Base-by-base conservation (phyloP, 1,140 invertebrate genomes). In the Drosophila tropicalis region DNA sequence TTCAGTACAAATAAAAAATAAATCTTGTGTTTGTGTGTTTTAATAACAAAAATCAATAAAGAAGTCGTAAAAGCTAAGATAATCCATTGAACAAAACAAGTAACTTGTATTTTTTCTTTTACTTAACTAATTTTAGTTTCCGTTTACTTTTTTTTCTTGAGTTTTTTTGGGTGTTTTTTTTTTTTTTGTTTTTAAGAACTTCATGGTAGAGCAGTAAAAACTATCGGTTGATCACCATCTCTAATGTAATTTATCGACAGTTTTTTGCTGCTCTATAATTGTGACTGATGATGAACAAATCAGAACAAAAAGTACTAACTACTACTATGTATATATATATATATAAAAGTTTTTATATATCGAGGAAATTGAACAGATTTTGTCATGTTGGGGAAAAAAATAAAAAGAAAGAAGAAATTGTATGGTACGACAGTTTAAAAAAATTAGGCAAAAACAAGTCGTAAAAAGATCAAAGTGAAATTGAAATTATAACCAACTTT, bases 31-130 rank as follows among this genome's bases (percentile, higher is more conserved):
- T 57, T 80, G 58, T 78, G 54, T 67, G 68, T 62, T 15, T 61
- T 47, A 39, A 62, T 66, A 85, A 76, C 84, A 84, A 72, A 86
- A 74, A 69, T 75, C 64, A 51, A 51, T 69, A 64, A 65, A 75
- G 54, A 64, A 62, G 41, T 70, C 67, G 34, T 81, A 73, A 66
- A 58, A 74, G 63, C 62, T 75, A 68, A 70, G 51, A 60, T 71
- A 87, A 82, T 86, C 82, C 82, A 87, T 87, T 87, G 70, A 86
- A 86, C 83, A 86, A 82, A 85, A 87, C 83, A 72, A 79, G 69
- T 81, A 85, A 81, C 69, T 81, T 77, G 75, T 84, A 84, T 67
- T 70, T 76, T 66, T 19, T 29, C 29, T 29, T 22, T 51, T 51
- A 1, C 9, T 51, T 44, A 67, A 29, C 60, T 76, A 76, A 60